These are phyloP conservation scores for Beris morrisii DNA, from an alignment of 2,888 invertebrate species.

Conservation along the genomic window DNA sequence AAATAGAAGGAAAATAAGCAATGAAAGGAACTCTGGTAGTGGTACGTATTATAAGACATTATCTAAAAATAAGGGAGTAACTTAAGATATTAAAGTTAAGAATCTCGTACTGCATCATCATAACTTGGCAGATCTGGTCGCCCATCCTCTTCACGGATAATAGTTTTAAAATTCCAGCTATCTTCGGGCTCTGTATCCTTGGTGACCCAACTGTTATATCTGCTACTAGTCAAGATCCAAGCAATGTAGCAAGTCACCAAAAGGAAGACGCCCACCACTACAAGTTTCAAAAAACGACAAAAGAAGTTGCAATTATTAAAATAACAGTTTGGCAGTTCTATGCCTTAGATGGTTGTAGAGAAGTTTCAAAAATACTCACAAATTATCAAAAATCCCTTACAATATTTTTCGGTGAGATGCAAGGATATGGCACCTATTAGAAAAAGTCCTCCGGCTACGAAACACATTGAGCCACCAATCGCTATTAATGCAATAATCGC, in stretches of 20 bases:
- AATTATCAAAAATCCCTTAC: slow-evolving; percentile 11
- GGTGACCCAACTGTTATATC: slow-evolving; percentile 1
- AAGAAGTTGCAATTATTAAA: neutral
- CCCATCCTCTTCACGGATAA: neutral
- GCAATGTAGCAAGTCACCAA: slow-evolving; percentile 18
- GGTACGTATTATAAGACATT: no score
- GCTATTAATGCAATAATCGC: slow-evolving; percentile 17
- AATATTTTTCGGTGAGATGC: slow-evolving; percentile 16
- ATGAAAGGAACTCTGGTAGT: no score
- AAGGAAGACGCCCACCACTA: slow-evolving; percentile 16
- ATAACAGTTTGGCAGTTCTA: no score
- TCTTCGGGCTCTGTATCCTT: neutral
- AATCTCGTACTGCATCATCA: slow-evolving; percentile 1
- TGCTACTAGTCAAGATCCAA: slow-evolving; percentile 17
- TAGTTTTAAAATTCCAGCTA: neutral
- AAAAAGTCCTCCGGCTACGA: slow-evolving; percentile 22
- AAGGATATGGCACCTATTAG: slow-evolving; percentile 20
- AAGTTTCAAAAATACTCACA: neutral
- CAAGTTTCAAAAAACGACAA: neutral
- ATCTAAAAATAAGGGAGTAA: no score
- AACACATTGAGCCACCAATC: slow-evolving; percentile 26
- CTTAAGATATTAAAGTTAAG: no score
- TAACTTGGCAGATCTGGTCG: slow-evolving; percentile 1
- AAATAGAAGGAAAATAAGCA: no score
- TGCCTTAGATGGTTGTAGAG: neutral